Percentiles rank a stretch among this genome's conserved stretches.
Evolutionary conservation across 2,888 invertebrate species (phyloP).

Genomic region (Drosophila cyrtoloma): DNA sequence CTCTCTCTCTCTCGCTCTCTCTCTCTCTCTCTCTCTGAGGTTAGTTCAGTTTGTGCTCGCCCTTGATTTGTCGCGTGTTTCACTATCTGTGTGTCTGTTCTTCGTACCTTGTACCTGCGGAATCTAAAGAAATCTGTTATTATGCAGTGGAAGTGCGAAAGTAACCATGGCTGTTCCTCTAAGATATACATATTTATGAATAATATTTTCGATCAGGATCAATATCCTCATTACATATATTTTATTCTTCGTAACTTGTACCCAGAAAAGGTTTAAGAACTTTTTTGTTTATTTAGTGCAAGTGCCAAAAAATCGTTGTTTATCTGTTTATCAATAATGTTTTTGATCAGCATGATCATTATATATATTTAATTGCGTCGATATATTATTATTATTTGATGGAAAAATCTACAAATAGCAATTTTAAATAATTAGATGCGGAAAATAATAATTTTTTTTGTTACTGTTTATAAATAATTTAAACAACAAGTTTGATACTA

Average conservation of each 20-base stretch:
- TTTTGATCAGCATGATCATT: background rate
- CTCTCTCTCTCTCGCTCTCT: background rate
- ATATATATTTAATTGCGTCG: background rate
- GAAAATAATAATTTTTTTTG: background rate
- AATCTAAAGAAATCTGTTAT: background rate
- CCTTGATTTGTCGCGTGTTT: constrained; percentile 43
- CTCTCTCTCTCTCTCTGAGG: background rate
- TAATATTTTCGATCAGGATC: background rate
- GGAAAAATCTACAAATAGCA: background rate
- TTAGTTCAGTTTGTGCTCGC: constrained; percentile 4
- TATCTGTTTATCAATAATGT: background rate
- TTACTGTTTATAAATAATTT: background rate
- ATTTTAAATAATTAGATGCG: background rate
- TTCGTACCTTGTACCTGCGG: constrained; percentile 1
- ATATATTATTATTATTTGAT: background rate
- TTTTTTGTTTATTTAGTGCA: background rate
- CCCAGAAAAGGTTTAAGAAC: background rate
- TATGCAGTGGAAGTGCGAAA: background rate
- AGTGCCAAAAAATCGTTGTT: background rate
- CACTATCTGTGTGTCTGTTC: constrained; percentile 11
- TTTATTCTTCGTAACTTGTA: background rate
- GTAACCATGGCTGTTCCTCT: background rate
- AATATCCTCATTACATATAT: background rate
- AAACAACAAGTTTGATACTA: background rate
- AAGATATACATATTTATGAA: background rate